A percentile compares a stretch with the other conserved stretches of the same genome.
These are phyloP conservation scores for Bovichtus diacanthus DNA, from an alignment of 2,797 vertebrate species.

Conservation along the genomic window DNA sequence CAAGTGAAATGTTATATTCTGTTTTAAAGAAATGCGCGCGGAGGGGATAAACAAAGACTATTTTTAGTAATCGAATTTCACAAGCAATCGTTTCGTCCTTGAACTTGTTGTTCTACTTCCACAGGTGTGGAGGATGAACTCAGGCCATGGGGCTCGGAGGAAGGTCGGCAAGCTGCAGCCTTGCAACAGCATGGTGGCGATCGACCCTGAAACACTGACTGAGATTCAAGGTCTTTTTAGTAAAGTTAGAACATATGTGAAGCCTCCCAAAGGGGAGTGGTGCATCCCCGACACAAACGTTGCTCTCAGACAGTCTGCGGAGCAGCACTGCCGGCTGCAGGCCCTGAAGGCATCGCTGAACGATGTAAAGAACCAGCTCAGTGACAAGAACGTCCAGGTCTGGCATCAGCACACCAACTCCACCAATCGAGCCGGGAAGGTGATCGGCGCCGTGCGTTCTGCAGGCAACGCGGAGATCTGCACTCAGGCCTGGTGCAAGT, in stretches of 20 bases:
- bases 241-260: slow-evolving; percentile 88
- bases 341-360: slow-evolving; percentile 92
- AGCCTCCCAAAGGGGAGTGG: slow-evolving; percentile 87
- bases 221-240: slow-evolving; percentile 89
- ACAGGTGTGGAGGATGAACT: slow-evolving; percentile 79
- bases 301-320: slow-evolving; percentile 78
- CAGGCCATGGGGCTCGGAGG: slow-evolving; percentile 66
- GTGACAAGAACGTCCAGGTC: slow-evolving; percentile 92
- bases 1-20: too few species aligned
- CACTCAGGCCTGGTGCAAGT: slow-evolving; percentile 98
- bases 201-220: slow-evolving; percentile 78
- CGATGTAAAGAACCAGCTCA: slow-evolving; percentile 92
- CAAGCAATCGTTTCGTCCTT: too few species aligned
- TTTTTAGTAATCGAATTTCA: too few species aligned
- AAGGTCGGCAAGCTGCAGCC: slow-evolving; percentile 63
- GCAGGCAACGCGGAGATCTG: slow-evolving; percentile 92
- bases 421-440: slow-evolving; percentile 93
- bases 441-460: slow-evolving; percentile 88
- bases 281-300: slow-evolving; percentile 84
- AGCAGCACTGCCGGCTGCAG: slow-evolving; percentile 82
- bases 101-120: slow-evolving; percentile 5
- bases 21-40: too few species aligned
- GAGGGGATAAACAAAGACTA: too few species aligned
- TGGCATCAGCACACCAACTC: slow-evolving; percentile 96
- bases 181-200: slow-evolving; percentile 56